A percentile compares a stretch with the other conserved stretches of the same genome.
phyloP scores from a whole-genome alignment of 2,888 invertebrate species.

The Tridacna crocea region DNA sequence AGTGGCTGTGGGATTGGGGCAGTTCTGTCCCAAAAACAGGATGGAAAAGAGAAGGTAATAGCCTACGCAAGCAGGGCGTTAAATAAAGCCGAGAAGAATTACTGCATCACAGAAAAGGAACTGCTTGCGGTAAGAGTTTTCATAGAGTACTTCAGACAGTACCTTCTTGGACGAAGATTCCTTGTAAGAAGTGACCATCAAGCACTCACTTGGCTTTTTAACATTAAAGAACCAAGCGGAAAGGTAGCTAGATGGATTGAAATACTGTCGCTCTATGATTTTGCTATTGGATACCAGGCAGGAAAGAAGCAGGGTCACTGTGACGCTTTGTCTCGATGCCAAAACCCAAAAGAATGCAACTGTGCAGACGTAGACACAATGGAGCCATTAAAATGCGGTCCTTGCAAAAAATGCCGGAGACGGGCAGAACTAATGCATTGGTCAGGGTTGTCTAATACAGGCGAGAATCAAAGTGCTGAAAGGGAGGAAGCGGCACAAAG shows the following conservation, averaged over 20 bases:
- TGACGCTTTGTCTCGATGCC: slow-evolving; percentile 51
- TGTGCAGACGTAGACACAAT: not conserved
- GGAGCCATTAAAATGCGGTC: slow-evolving; percentile 7
- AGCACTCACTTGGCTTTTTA: slow-evolving; percentile 53
- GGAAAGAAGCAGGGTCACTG: slow-evolving; percentile 57
- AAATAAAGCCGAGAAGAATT: too few relatives aligned
- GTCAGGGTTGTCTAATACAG: not conserved
- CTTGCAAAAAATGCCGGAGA: slow-evolving; percentile 7
- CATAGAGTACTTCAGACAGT: not conserved
- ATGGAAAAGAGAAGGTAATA: too few relatives aligned
- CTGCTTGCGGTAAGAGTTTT: not conserved
- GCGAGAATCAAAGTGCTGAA: not conserved
- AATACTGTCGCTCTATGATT: slow-evolving; percentile 42
- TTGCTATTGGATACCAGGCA: slow-evolving; percentile 16
- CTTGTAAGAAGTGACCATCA: slow-evolving; percentile 44
- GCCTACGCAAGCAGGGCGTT: too few relatives aligned
- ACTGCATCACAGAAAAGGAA: too few relatives aligned
- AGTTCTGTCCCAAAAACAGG: too few relatives aligned
- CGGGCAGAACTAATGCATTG: slow-evolving; percentile 4
- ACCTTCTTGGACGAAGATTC: slow-evolving; percentile 16
- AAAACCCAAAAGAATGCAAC: slow-evolving; percentile 45
- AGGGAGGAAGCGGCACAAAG: not conserved
- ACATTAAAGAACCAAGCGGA: slow-evolving; percentile 54
- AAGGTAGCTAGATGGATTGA: slow-evolving; percentile 55
- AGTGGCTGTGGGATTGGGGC: too few relatives aligned